Evolutionary conservation across 2,797 vertebrate species (phyloP), one percentile per base, ranked within the genome.

Genomic region (Coregonus suidteri): DNA sequence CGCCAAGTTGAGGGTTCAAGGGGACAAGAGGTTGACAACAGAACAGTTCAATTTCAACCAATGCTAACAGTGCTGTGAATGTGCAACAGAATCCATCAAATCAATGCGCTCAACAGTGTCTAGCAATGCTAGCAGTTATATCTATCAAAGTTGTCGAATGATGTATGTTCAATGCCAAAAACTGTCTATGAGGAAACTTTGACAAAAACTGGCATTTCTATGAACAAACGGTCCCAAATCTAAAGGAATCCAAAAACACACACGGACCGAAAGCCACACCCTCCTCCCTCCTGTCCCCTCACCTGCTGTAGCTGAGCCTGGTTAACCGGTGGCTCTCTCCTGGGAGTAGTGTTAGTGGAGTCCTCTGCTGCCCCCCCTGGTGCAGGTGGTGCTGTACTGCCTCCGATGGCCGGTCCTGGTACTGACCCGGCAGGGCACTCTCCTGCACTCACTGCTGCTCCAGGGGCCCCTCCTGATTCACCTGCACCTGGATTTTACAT

Each of bases 231-330:
- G 41, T 47, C 41, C 4, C 16, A 71, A 25, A 59, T 0, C 4
- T n/a, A 20, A 59, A 47, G 53, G 16, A 15, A 18, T 54, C 14
- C 16, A 54, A 54, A 6, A 47, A 47, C 41, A 54, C 41, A 59
- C 56, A 59, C 56, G n/a, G 56, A 59, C 4, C 2, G 41, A 20
- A n/a, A 34, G 31, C 35, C 14, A 2, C 37, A 35, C 30, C 25
- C 53, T 47, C 41, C 53, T 25, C 25, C 25, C 25, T 25, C 25
- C 25, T 25, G 25, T 25, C 25, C 25, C 25, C 25, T 81, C 91
- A 98, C 97, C 96, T 98, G 97, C 78, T 97, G 97, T 13, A 98
- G 94, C 88, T 98, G 97, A 75, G 97, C 94, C 88, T 98, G 97
- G 89, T 98, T 98, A 84, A 98, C 97, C 76, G 97, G 96, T 51